Base-by-base conservation (phyloP, 2,888 invertebrate species). In the Ichneumoninae sp. region DNA sequence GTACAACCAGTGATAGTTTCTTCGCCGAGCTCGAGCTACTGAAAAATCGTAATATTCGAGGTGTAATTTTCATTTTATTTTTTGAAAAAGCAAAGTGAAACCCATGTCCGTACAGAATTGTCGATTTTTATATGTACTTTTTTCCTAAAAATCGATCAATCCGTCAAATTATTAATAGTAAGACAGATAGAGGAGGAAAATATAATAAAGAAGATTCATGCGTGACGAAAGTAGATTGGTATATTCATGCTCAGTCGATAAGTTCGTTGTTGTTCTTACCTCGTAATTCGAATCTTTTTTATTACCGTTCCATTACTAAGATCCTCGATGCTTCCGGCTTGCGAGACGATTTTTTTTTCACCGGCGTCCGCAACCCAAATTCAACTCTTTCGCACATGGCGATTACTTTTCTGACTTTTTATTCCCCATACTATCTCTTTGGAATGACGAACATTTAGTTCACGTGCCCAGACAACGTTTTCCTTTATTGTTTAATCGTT, bases 401-500 rank as follows among this genome's bases (percentile, higher is more conserved):
- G 83, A 83, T 84, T 85, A 70, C 87, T 88, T 88, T 87, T 77
- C 82, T 47, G 16, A 26, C 8, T 40, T 66, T 65, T 76, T 75
- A 50, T 76, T 52, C 6, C 26, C 19, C 10, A 4, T 8, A 16
- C 47, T 69, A 36, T 63, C n/a, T 60, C 10, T 80, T 57, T 54
- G 26, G 50, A 69, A 74, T 79, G 65, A 77, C 22, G 47, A 75
- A 75, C 80, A 70, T 83, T 69, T 52, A 69, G 60, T 80, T 76
- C 60, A 82, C 73, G 75, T 77, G 54, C 77, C 86, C 74, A 83
- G 76, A 85, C 70, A 78, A 84, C 80, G 73, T 83, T 83, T 83
- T 77, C 65, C 83, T 85, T 85, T 83, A 83, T 85, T 82, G 78
- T 85, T 85, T 71, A 82, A 84, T 81, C 76, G 77, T 84, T 63